These are phyloP conservation scores for Setipinna tenuifilis DNA, from an alignment of 2,797 vertebrate genomes.

Conservation along the genomic window DNA sequence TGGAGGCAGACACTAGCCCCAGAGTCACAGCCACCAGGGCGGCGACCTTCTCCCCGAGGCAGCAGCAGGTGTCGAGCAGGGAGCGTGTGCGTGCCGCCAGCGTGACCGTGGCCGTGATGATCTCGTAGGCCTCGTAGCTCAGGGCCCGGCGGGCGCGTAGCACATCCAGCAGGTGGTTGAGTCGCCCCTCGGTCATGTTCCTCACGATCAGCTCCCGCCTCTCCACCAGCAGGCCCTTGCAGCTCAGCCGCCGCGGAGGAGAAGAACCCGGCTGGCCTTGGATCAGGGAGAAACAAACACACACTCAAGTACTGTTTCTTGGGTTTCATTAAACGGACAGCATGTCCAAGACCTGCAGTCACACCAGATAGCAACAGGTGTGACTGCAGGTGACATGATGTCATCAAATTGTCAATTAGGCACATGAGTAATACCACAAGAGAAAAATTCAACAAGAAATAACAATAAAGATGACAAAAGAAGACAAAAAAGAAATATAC, in stretches of 20 bases:
- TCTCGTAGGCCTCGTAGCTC: slow-evolving; percentile 68
- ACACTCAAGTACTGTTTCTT: no score
- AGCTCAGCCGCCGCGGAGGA: slow-evolving; percentile 32
- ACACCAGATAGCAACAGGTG: no score
- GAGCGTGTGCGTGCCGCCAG: slow-evolving; percentile 65
- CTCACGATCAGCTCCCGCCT: slow-evolving; percentile 53
- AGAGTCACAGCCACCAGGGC: slow-evolving; percentile 56
- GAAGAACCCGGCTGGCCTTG: not conserved
- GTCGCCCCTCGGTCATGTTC: slow-evolving; percentile 72
- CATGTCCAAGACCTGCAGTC: no score
- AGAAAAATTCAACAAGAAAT: no score
- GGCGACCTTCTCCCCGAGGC: slow-evolving; percentile 71
- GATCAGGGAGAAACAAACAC: not conserved
- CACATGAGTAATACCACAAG: no score
- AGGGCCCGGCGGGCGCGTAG: slow-evolving; percentile 62
- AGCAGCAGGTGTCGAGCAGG: slow-evolving; percentile 71
- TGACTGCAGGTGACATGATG: no score
- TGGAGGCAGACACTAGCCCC: slow-evolving; percentile 48
- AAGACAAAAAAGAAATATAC: no score
- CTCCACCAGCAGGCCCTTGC: slow-evolving; percentile 47
- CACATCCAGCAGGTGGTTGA: slow-evolving; percentile 71
- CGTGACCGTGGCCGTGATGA: slow-evolving; percentile 62
- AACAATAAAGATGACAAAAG: no score
- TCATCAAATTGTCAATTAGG: no score
- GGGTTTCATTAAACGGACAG: no score